Conservation (phyloP, 92 coral and sea anemone species). For the Phenganax marumi region DNA sequence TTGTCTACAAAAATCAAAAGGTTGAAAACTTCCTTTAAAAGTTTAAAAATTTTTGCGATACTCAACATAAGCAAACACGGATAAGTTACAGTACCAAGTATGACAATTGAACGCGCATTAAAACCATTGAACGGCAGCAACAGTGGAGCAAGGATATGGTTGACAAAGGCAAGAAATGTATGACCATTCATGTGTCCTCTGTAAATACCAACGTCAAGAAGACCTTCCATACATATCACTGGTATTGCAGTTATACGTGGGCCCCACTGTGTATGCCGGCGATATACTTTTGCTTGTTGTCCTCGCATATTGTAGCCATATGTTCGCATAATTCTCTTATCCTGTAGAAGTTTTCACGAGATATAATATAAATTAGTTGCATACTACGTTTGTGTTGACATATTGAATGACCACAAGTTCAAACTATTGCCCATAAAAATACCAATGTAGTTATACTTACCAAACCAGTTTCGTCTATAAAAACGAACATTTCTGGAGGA, state of each 20-base stretch:
- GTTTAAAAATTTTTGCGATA: too few species aligned
- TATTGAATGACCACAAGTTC: too few species aligned
- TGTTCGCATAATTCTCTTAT: slow-evolving; percentile 34
- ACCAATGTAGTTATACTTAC: slow-evolving; percentile 1
- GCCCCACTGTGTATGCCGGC: slow-evolving; percentile 30
- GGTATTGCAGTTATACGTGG: slow-evolving; percentile 34
- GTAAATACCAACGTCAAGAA: slow-evolving; percentile 32
- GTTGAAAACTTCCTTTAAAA: not conserved
- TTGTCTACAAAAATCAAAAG: slow-evolving; percentile 13
- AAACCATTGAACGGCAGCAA: slow-evolving; percentile 36
- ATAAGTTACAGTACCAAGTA: slow-evolving; percentile 27
- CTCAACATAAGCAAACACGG: too few species aligned
- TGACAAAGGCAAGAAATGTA: slow-evolving; percentile 30
- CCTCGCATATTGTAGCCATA: slow-evolving; percentile 31
- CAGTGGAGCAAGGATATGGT: slow-evolving; percentile 31
- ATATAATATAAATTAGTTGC: not conserved
- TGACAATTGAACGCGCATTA: slow-evolving; percentile 40
- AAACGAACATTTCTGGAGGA: slow-evolving; percentile 30
- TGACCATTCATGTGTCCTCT: slow-evolving; percentile 28
- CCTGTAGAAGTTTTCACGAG: slow-evolving; percentile 6
- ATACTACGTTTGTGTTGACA: not conserved
- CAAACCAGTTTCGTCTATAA: slow-evolving; percentile 34
- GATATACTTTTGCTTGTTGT: not conserved
- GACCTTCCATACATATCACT: slow-evolving; percentile 40
- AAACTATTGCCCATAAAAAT: too few species aligned